Conservation (phyloP, 1,140 invertebrate genomes). For the Carcinoscorpius rotundicauda region DNA sequence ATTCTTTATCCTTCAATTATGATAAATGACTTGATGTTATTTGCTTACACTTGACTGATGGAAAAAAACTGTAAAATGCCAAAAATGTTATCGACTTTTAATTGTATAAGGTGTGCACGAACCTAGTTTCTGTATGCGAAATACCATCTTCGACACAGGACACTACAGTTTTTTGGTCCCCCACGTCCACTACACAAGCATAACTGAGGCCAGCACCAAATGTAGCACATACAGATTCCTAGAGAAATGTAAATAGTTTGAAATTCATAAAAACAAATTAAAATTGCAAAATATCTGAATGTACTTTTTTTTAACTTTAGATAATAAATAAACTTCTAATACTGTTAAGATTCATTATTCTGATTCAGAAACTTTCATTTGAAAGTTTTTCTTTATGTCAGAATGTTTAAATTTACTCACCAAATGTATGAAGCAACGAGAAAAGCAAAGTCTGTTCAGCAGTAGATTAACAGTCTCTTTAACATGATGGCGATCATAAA, state of each 20-base stretch:
- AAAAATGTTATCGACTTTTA: too few species aligned
- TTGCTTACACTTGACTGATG: constrained; percentile 3
- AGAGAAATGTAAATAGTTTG: not conserved
- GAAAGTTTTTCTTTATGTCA: not conserved
- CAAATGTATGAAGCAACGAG: constrained; percentile 75
- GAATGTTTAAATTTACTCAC: constrained; percentile 37
- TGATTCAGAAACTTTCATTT: too few species aligned
- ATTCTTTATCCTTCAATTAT: too few species aligned
- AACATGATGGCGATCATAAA: constrained; percentile 75
- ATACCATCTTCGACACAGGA: constrained; percentile 95
- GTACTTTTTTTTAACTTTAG: too few species aligned
- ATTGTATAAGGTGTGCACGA: too few species aligned
- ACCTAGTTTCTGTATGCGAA: constrained; percentile 70
- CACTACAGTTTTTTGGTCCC: constrained; percentile 88
- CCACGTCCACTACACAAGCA: constrained; percentile 90
- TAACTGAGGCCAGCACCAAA: constrained; percentile 84
- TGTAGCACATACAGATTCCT: constrained; percentile 51
- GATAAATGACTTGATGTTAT: too few species aligned
- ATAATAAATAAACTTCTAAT: too few species aligned
- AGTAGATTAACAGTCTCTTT: constrained; percentile 72
- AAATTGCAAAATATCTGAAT: too few species aligned
- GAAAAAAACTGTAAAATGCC: not conserved
- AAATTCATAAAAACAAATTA: too few species aligned
- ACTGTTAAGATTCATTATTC: too few species aligned
- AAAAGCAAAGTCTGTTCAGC: constrained; percentile 70